Evolutionary conservation across 2,113 vertebrate genomes (phyloP).

Genomic region (Gnathonemus echidnorhynchus): DNA sequence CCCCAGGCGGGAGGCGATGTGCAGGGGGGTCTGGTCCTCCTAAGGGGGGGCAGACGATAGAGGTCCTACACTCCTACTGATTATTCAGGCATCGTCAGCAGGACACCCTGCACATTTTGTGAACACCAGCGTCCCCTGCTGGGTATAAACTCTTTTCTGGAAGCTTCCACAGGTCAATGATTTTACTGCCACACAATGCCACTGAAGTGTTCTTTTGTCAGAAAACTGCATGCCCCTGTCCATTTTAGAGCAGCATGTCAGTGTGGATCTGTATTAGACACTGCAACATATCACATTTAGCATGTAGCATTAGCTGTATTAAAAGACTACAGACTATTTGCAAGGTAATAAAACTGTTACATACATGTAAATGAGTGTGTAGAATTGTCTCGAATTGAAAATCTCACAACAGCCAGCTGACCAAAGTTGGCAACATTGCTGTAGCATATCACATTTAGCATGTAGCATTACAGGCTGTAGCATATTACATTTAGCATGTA

Average conservation of each 20-base stretch:
- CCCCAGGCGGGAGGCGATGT: slow-evolving; percentile 92
- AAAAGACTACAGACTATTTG: no score
- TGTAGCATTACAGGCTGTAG: no score
- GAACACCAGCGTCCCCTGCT: background rate
- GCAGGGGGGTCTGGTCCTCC: slow-evolving; percentile 97
- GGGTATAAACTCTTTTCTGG: background rate
- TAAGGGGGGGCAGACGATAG: slow-evolving; percentile 35
- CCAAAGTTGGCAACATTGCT: no score
- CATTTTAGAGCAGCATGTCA: background rate
- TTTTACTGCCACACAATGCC: background rate
- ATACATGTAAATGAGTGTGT: no score
- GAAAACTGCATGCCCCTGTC: background rate
- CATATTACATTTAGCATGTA: no score
- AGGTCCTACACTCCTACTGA: background rate
- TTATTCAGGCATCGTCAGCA: background rate
- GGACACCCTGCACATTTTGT: background rate
- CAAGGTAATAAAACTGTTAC: no score
- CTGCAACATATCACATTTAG: background rate
- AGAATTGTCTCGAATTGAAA: no score
- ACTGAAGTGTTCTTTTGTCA: background rate
- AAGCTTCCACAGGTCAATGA: background rate
- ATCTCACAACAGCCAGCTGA: no score
- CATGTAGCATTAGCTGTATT: background rate
- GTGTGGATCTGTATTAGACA: background rate
- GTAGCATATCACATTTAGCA: no score